These are phyloP conservation scores for Poeciliopsis paucimaculata DNA, from an alignment of 2,797 vertebrate genomes.

Conservation along the genomic window DNA sequence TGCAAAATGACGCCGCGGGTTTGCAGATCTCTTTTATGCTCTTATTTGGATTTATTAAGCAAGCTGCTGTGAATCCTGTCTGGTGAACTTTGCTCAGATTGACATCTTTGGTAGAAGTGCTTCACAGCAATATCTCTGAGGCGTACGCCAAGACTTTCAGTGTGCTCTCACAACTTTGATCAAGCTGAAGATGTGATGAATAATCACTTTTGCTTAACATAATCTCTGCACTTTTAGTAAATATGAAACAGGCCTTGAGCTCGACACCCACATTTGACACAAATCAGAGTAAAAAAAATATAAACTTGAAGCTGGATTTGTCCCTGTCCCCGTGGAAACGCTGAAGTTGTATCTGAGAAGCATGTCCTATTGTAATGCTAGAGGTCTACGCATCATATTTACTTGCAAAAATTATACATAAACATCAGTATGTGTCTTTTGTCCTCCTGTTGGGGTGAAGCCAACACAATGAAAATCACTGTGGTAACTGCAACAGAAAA, in stretches of 20 bases:
- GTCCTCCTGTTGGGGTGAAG: too few relatives aligned
- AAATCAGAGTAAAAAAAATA: not conserved
- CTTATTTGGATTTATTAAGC: not conserved
- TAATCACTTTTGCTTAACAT: not conserved
- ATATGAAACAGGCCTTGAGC: not conserved
- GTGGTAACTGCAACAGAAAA: too few relatives aligned
- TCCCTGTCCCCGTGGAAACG: too few relatives aligned
- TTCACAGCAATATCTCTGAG: not conserved
- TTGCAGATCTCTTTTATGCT: not conserved
- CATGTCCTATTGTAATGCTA: too few relatives aligned
- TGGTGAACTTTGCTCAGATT: not conserved
- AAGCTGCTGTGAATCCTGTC: too few relatives aligned
- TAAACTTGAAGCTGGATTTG: not conserved
- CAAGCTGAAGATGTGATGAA: not conserved
- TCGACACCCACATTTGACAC: conserved; percentile 48
- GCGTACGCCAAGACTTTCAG: not conserved
- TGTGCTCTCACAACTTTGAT: not conserved
- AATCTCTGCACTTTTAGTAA: not conserved
- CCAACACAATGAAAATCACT: too few relatives aligned
- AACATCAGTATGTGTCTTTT: too few relatives aligned
- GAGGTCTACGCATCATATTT: too few relatives aligned
- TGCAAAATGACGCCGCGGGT: not conserved
- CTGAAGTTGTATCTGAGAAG: too few relatives aligned
- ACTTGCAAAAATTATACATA: too few relatives aligned
- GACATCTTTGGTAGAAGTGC: not conserved